Conservation (phyloP, 2,797 vertebrate species). For the Pristis pectinata region DNA sequence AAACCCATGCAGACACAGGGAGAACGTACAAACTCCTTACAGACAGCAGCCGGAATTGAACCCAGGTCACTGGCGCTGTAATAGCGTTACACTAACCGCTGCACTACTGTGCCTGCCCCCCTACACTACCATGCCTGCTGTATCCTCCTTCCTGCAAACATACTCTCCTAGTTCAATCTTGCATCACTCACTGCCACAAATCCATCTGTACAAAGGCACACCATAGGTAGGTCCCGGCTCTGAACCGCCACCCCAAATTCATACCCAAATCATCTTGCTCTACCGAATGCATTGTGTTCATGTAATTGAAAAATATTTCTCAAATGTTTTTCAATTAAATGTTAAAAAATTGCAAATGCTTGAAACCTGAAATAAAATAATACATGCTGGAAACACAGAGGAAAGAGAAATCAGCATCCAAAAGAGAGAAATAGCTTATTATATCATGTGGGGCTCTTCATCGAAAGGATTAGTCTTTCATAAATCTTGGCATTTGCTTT, state of each 20-base stretch:
- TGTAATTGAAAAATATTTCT: background rate
- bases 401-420: background rate
- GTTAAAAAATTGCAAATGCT: background rate
- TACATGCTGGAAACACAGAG: background rate
- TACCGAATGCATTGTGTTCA: background rate
- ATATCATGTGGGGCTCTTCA: background rate
- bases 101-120: too few relatives aligned
- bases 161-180: background rate
- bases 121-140: too few relatives aligned
- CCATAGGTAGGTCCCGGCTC: background rate
- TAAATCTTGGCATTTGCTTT: slow-evolving; percentile 20
- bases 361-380: background rate
- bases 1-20: too few relatives aligned
- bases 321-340: background rate
- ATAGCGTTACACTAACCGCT: too few relatives aligned
- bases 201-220: background rate
- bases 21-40: too few relatives aligned
- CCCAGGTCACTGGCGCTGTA: too few relatives aligned
- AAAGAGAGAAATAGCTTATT: background rate
- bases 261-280: background rate
- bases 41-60: too few relatives aligned
- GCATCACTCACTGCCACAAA: background rate
- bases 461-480: slow-evolving; percentile 31
- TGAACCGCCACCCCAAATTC: background rate
- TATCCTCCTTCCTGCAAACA: background rate